These are phyloP conservation scores for Orchestes rusci DNA, from an alignment of 2,888 invertebrate species.

Conservation along the genomic window DNA sequence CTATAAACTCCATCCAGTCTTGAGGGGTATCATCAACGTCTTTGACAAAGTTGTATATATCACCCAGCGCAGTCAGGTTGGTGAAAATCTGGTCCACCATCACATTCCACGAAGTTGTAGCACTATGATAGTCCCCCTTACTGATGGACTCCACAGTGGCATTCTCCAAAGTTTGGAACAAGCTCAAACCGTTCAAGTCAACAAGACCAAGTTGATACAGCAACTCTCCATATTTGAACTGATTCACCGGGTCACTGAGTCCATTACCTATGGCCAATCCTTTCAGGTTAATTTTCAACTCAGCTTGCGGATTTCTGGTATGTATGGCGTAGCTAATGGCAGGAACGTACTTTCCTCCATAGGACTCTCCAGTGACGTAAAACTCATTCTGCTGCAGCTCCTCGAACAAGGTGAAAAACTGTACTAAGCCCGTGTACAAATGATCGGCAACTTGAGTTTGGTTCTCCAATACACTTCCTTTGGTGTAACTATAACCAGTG, in stretches of 20 bases:
- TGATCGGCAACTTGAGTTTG: slow-evolving; percentile 75
- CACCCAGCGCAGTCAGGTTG: background rate
- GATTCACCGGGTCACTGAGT: slow-evolving; percentile 44
- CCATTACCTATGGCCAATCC: slow-evolving; percentile 65
- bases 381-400: slow-evolving; percentile 68
- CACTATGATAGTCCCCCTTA: slow-evolving; percentile 56
- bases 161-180: slow-evolving; percentile 56
- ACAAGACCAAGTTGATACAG: slow-evolving; percentile 65
- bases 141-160: slow-evolving; percentile 52
- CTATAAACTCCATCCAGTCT: slow-evolving; percentile 9
- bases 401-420: slow-evolving; percentile 79
- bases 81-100: background rate
- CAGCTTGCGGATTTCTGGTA: slow-evolving; percentile 51
- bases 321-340: slow-evolving; percentile 69
- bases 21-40: slow-evolving; percentile 7
- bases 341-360: slow-evolving; percentile 73
- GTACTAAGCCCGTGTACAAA: slow-evolving; percentile 65
- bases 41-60: slow-evolving; percentile 16
- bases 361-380: slow-evolving; percentile 85
- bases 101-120: slow-evolving; percentile 34
- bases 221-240: slow-evolving; percentile 57
- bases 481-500: slow-evolving; percentile 83
- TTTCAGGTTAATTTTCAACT: slow-evolving; percentile 43
- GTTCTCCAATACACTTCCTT: slow-evolving; percentile 69
- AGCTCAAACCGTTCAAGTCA: slow-evolving; percentile 52